A percentile compares a stretch with the other conserved stretches of the same genome.
Conservation (phyloP, 2,113 vertebrate species). For the Oenanthe oenanthe region DNA sequence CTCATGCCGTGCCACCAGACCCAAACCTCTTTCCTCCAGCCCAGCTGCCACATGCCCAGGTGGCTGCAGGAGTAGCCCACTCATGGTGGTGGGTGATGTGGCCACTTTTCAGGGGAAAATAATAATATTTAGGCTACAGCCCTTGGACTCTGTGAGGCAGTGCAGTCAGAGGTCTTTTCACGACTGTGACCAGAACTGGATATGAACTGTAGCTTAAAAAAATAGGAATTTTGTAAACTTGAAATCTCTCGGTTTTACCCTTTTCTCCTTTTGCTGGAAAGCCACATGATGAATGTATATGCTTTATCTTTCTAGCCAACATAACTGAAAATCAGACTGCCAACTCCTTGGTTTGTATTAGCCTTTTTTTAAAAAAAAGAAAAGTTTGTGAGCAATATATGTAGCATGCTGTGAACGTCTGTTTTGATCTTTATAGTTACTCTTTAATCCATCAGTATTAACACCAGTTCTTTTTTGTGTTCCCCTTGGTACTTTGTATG, state of each 20-base stretch:
- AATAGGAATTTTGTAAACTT: slow-evolving; percentile 71
- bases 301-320: slow-evolving; percentile 69
- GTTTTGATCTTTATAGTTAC: slow-evolving; percentile 65
- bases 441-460: slow-evolving; percentile 82
- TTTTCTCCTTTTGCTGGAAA: slow-evolving; percentile 75
- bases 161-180: slow-evolving; percentile 40
- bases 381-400: slow-evolving; percentile 73
- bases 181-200: slow-evolving; percentile 71
- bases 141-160: slow-evolving; percentile 19
- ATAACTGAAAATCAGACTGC: slow-evolving; percentile 70
- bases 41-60: background rate
- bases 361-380: background rate
- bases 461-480: slow-evolving; percentile 71
- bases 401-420: slow-evolving; percentile 79
- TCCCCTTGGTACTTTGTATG: slow-evolving; percentile 75
- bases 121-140: background rate
- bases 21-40: background rate
- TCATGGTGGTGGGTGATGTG: background rate
- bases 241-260: slow-evolving; percentile 64
- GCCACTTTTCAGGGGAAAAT: background rate
- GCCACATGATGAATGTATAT: slow-evolving; percentile 79
- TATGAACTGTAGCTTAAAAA: slow-evolving; percentile 67
- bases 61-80: background rate
- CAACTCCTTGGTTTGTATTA: slow-evolving; percentile 73
- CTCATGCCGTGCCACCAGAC: background rate